Evolutionary conservation across 2,113 vertebrate species (phyloP), one percentile per base, ranked within the genome.

Genomic region (Otocyon megalotis): DNA sequence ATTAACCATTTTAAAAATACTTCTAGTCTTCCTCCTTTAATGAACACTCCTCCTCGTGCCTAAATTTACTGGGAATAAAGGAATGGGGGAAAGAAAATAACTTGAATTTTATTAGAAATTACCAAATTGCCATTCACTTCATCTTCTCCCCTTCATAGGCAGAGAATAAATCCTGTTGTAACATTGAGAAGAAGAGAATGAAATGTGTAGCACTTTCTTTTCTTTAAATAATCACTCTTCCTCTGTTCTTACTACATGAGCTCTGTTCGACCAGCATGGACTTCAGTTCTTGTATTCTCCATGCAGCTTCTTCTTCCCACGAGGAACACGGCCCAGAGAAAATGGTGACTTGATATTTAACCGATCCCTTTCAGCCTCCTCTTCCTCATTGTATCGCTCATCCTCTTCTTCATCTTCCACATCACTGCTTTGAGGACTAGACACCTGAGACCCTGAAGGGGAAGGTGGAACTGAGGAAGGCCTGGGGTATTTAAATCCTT

Each of bases 401-500:
- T 99, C 98, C 7, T 99, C 99, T 0, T 99, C 98, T 10, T 98
- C 99, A 0, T 98, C 98, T 84, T 98, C 98, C 1, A 98, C 98
- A 0, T 99, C 99, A 0, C 99, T 99, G 96, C 99, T 99, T 82
- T 99, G 99, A 8, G 99, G 99, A 71, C 99, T 99, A 96, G 99
- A 99, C 98, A 98, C 99, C 97, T 99, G 95, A 32, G 99, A 99
- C 54, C 98, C 99, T 0, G 99, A 99, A n/a, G 99, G 99, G 0
- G 99, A 99, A 3, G 99, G 99, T 3, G 99, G 99, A 30, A 99
- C 99, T 0, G 99, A 99, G 17, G 99, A 98, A 28, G 99, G 99
- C 9, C 99, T 98, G 11, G 99, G 99, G 81, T 99, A 99, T 19
- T 98, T 99, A 98, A 99, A 99, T 48, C 99, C 99, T 90, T 99